These are phyloP conservation scores for Zaprionus kolodkinae DNA, from an alignment of 1,140 invertebrate genomes.

Conservation along the genomic window DNA sequence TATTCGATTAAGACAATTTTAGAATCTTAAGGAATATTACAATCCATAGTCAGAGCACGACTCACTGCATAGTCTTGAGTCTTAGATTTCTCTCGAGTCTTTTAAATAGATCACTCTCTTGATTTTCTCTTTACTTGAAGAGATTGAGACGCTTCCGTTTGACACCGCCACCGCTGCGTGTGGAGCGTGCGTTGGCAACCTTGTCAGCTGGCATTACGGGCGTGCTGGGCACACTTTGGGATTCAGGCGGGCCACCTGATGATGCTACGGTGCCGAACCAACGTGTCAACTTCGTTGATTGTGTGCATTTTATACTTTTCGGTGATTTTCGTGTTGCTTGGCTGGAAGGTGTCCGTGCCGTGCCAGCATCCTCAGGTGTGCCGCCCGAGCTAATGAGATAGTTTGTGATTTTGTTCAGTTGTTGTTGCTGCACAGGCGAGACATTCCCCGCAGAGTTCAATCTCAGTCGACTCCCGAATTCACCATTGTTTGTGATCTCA, in stretches of 20 bases:
- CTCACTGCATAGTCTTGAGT: slow-evolving; percentile 38
- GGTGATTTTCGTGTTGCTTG: slow-evolving; percentile 66
- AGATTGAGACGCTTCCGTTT: slow-evolving; percentile 68
- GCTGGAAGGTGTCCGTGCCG: slow-evolving; percentile 13
- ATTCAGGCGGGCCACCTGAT: slow-evolving; percentile 39
- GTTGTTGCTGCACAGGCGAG: slow-evolving; percentile 61
- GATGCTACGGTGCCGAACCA: slow-evolving; percentile 61
- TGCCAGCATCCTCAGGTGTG: slow-evolving; percentile 43
- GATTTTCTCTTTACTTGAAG: slow-evolving; percentile 46
- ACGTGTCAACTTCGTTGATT: slow-evolving; percentile 76
- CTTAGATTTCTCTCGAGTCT: slow-evolving; percentile 33
- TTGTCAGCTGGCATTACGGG: slow-evolving; percentile 49
- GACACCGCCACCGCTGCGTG: slow-evolving; percentile 45
- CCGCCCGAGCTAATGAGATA: slow-evolving; percentile 66
- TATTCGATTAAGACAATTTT: background rate
- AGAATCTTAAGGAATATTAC: slow-evolving; percentile 3
- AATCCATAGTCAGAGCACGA: slow-evolving; percentile 14
- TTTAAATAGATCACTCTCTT: slow-evolving; percentile 10
- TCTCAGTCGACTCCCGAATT: slow-evolving; percentile 74
- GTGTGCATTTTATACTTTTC: slow-evolving; percentile 58
- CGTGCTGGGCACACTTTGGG: slow-evolving; percentile 54
- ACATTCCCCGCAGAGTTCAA: slow-evolving; percentile 68
- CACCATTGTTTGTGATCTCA: slow-evolving; percentile 78
- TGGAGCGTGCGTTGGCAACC: slow-evolving; percentile 36
- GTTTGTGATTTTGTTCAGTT: slow-evolving; percentile 80